Base-by-base conservation (phyloP, 2,113 vertebrate genomes). In the Murina feae region DNA sequence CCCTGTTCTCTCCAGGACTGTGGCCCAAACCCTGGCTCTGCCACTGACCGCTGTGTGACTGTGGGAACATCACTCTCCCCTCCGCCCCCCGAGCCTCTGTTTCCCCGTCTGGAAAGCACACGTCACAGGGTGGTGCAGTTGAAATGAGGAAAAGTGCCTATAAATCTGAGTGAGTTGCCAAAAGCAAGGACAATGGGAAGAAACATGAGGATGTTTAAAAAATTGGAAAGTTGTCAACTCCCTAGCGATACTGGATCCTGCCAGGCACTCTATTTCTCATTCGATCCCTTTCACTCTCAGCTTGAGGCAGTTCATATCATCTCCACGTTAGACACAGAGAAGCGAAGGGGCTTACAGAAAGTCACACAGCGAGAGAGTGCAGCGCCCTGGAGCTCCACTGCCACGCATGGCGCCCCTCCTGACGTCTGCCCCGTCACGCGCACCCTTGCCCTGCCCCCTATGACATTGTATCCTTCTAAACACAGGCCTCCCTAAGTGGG, bases 311-410 rank as follows among this genome's bases (percentile, higher is more conserved):
- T 18, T 69, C 39, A 44, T 25, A 69, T 72, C 44, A 21, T 42
- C 28, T 53, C 80, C n/a, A 37, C 30, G 35, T 91, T 49, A 82
- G 72, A 86, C 35, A 21, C 39, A 86, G 69, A 83, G 88, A 91
- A 8, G 51, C 35, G 58, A 80, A 81, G 58, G 35, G 42, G 83
- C 39, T 69, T 44, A 58, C 60, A 85, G 55, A 86, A 13, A 4
- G 0, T 88, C 35, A 39, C 30, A 76, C 39, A 94, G 51, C 9
- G 6, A 86, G 39, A 79, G 53, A 81, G 16, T 4, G 11, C 1
- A 18, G 83, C 79, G 16, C 7, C 68, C 71, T 0, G 1, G 58
- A 58, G 25, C 39, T 68, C 92, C n/a, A 20, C 37, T 5, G 4
- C 21, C 8, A 3, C 6, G 8, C 10, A 63, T 6, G 0, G 0